Evolutionary conservation across 2,888 invertebrate genomes (phyloP), one percentile per base, ranked within the genome.

Genomic region (Clepsis dumicolana): DNA sequence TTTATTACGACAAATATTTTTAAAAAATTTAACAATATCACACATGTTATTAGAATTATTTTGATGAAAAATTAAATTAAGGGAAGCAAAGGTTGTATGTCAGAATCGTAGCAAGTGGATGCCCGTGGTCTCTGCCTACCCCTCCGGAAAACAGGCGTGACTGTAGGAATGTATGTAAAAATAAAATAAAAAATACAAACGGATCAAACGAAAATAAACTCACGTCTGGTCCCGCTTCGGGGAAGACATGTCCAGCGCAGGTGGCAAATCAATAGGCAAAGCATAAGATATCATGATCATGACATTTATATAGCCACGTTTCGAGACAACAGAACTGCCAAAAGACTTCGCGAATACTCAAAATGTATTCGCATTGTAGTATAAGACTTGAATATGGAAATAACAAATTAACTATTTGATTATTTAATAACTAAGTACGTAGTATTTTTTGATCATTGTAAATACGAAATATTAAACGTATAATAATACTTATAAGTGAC

Each of bases 391-490:
- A 18, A 44, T 44, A 16, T 44, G 44, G 14, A 16, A 44, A 2
- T 44, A 18, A 29, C 29, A 3, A 29, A 29, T 29, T 29, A 29
- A 44, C 18, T 7, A 5, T 5, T 44, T 7, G 18, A 14, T 44
- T 18, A 44, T 41, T 14, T 41, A 4, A 38, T 38, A 38, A n/a
- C n/a, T 14, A n/a, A 41, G 16, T 16, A 41, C 41, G 16, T 16
- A 41, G 16, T 44, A 18, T 44, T 44, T 44, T 44, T 44, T 44
- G 29, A 18, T 44, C n/a, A 41, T 21, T 48, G 48, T 48, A 48
- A 48, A 48, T 48, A 48, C 21, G 12, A 48, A 21, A 48, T 21
- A 48, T 64, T 64, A 41, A 54, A 64, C 29, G 41, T 24, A 16
- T 56, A 48, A 25, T 59, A 32, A 44, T 29, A 29, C 29, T n/a